Conservation (phyloP, 2,888 invertebrate species). For the Drosophila buzzatii region DNA sequence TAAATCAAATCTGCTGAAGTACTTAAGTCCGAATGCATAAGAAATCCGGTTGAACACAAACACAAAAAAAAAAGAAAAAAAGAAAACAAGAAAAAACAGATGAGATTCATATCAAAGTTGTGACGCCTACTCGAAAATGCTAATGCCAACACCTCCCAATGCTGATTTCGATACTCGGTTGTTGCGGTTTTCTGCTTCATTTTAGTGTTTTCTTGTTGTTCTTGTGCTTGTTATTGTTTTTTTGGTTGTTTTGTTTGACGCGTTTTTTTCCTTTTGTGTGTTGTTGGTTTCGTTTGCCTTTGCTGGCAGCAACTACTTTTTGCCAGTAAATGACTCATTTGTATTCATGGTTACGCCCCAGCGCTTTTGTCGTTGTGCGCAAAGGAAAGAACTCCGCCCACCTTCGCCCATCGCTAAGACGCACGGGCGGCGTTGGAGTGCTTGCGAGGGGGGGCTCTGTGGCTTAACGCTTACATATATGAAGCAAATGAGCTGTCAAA, state of each 20-base stretch:
- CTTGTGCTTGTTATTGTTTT: background rate
- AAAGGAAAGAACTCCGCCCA: background rate
- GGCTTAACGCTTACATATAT: conserved; percentile 28
- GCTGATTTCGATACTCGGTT: conserved; percentile 21
- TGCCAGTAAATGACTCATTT: conserved; percentile 73
- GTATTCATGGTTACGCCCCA: conserved; percentile 69
- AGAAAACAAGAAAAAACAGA: background rate
- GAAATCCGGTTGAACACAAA: background rate
- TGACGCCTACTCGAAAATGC: conserved; percentile 42
- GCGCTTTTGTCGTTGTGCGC: conserved; percentile 51
- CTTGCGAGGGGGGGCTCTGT: background rate
- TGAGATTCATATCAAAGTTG: conserved; percentile 13
- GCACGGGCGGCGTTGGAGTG: background rate
- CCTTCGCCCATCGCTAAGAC: too few species aligned
- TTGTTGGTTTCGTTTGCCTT: background rate
- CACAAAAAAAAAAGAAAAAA: background rate
- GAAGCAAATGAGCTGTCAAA: conserved; percentile 50
- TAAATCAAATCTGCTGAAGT: background rate
- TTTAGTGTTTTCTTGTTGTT: background rate
- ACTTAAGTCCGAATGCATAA: conserved; percentile 7
- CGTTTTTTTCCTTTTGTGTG: conserved; percentile 10
- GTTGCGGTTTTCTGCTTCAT: conserved; percentile 4
- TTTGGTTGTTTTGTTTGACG: conserved; percentile 1
- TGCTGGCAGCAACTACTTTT: conserved; percentile 37
- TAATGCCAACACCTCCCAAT: conserved; percentile 40